phyloP scores from a whole-genome alignment of 2,888 invertebrate species.

The Drosophila infuscata region DNA sequence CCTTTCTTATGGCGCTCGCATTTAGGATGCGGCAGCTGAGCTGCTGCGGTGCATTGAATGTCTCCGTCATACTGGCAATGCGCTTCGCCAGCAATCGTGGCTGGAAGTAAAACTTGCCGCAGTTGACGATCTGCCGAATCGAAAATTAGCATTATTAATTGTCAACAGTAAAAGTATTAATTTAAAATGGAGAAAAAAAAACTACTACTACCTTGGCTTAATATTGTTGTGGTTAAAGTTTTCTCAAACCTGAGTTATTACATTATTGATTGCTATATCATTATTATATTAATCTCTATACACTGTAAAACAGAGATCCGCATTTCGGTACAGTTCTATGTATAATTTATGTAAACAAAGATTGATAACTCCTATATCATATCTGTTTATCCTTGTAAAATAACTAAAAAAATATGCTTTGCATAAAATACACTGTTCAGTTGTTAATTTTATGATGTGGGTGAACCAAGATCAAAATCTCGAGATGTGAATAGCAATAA shows the following conservation, averaged over 20 bases:
- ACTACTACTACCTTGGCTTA: not conserved
- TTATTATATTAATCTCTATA: too few species aligned
- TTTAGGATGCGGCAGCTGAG: slow-evolving; percentile 65
- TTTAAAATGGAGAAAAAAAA: not conserved
- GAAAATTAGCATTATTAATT: slow-evolving; percentile 6
- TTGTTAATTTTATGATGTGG: not conserved
- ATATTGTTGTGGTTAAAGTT: not conserved
- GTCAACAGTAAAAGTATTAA: not conserved
- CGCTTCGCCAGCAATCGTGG: slow-evolving; percentile 74
- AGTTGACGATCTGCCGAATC: slow-evolving; percentile 75
- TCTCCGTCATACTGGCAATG: slow-evolving; percentile 82
- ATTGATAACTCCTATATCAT: too few species aligned
- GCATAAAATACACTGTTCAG: too few species aligned
- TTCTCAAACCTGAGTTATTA: too few species aligned
- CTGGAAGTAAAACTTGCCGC: slow-evolving; percentile 84
- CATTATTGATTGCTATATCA: too few species aligned
- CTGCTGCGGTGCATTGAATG: slow-evolving; percentile 83
- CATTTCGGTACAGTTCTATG: too few species aligned
- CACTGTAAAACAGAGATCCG: too few species aligned
- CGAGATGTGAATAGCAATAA: not conserved
- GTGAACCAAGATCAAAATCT: not conserved
- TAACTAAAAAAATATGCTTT: too few species aligned
- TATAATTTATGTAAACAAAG: too few species aligned
- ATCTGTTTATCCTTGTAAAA: too few species aligned
- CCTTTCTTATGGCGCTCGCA: slow-evolving; percentile 84